Conservation (phyloP, 2,113 vertebrate genomes). For the Rhabdornis inornatus region DNA sequence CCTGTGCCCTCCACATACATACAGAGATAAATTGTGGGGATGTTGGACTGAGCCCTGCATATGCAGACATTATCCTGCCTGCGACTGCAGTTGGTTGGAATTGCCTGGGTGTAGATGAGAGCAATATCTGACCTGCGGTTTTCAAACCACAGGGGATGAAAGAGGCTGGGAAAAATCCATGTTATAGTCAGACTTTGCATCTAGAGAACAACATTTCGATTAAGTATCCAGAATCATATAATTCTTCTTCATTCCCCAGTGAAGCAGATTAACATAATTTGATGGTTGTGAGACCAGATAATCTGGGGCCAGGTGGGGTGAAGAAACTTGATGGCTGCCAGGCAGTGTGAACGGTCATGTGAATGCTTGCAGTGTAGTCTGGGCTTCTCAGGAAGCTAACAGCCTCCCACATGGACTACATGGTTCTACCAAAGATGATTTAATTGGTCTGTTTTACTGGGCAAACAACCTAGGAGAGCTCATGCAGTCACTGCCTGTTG, state of each 20-base stretch:
- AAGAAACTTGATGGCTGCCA: neutral
- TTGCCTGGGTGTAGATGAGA: neutral
- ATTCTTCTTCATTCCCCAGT: neutral
- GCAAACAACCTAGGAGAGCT: neutral
- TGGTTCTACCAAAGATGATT: neutral
- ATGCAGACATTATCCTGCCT: neutral
- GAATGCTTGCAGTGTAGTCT: neutral
- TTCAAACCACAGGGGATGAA: neutral
- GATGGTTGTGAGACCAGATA: neutral
- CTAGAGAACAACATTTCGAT: neutral
- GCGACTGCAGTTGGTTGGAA: neutral
- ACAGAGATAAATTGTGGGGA: neutral
- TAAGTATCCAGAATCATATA: neutral
- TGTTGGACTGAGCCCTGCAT: neutral
- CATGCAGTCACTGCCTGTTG: neutral
- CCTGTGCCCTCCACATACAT: neutral
- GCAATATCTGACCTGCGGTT: neutral
- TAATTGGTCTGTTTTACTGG: neutral
- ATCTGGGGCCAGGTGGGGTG: neutral
- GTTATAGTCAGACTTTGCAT: neutral
- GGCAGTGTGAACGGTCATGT: neutral
- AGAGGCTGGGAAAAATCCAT: neutral
- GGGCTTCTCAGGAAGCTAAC: neutral
- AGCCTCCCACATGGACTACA: neutral
- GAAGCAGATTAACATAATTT: neutral